Evolutionary conservation across 2,113 vertebrate species (phyloP), one percentile per base, ranked within the genome.

Genomic region (Gobio gobio): DNA sequence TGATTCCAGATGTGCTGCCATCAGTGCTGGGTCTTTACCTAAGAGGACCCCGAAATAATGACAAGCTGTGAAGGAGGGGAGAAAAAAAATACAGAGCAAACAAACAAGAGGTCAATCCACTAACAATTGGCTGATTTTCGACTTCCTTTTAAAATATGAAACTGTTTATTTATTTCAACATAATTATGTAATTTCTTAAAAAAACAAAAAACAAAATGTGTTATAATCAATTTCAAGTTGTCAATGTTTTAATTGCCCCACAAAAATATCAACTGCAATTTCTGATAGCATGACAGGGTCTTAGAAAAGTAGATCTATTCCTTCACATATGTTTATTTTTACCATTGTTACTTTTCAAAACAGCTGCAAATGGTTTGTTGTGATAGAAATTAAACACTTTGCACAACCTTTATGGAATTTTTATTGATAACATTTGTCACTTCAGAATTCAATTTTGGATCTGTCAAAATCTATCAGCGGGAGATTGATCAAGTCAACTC

Each of bases 1-100:
- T 94, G 87, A 85, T 95, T 95, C 94, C 94, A 95, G 94, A 95
- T 95, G 95, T 93, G 90, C 81, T 61, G 87, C 83, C 84, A 16
- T 63, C 8, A 10, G 78, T 79, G 24, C 45, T 86, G 76, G 82
- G 85, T 78, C 86, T 93, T 93, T 93, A 93, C 92, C 92, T 90
- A 91, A 90, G 81, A 93, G 88, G 89, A 93, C 92, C 89, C 91
- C 61, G 18, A 89, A 91, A 92, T 88, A 70, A 90, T 90, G 87
- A 88, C 78, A 82, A 83, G 66, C 87, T 56, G 75, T 86, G 76
- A 76, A 76, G 54, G 83, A 64, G 85, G 59, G 66, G 83, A 76
- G 73, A 43, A 56, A 40, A 81, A 70, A 86, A 77, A 80, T 85
- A 78, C 43, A 59, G 61, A 64, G 54, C 76, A 73, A 77, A 70